Base-by-base conservation (phyloP, 2,113 vertebrate species). In the Centropristis striata region DNA sequence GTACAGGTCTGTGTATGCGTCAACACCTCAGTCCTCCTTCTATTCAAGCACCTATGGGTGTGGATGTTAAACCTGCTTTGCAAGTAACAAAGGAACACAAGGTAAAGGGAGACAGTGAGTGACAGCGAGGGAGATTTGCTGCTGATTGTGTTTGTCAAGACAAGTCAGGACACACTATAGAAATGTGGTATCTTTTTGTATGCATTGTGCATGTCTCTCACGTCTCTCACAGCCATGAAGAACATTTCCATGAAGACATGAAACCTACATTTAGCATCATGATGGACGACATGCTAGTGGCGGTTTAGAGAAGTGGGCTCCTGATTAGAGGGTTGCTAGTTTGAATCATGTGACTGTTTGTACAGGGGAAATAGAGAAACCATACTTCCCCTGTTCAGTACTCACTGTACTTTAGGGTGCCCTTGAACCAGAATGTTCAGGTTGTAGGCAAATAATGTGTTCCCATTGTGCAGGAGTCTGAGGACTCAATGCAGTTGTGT, bases 11-110 rank as follows among this genome's bases (percentile, higher is more conserved):
- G 28, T 36, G 7, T 54, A 71, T 61, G 37, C 53, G 79, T 84
- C 71, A 88, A 47, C 69, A 54, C 25, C 15, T 27, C 46, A 55
- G 46, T 49, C 55, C 73, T 64, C 72, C 76, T 51, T 87, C 51
- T 81, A 61, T 80, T 87, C 50, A 80, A n/a, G 36, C 2, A 1
- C 18, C 42, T 9, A n/a, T 64, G 80, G 80, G 88, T 81, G 88
- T 88, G 90, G 79, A 75, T 28, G 23, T 36, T 64, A 14, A 90
- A 86, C 78, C 70, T 84, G 76, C 59, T 78, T 65, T 64, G 59
- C n/a, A 5, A 74, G 41, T 25, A 87, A 90, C 72, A 88, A 83
- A 85, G 71, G 36, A 46, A 12, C 44, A 81, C 23, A 49, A 42
- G 27, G 15, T 9, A 55, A 12, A 51, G 39, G 47, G 32, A 75